phyloP scores from a whole-genome alignment of 2,888 invertebrate genomes.

The Thera britannica region DNA sequence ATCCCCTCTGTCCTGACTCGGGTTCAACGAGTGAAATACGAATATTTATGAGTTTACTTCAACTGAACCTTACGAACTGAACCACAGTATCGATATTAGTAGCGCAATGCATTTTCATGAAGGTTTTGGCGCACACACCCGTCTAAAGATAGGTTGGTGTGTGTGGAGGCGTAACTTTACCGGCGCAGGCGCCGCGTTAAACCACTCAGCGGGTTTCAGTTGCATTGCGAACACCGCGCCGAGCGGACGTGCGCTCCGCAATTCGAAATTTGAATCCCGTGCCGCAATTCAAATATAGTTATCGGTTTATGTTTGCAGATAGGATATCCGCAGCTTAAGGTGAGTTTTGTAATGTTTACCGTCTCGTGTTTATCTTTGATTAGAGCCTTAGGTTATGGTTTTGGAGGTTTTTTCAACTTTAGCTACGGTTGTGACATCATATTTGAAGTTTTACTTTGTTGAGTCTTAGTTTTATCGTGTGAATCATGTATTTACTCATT shows the following conservation, averaged over 20 bases:
- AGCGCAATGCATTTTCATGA: slow-evolving; percentile 72
- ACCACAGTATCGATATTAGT: slow-evolving; percentile 1
- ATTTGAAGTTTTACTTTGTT: slow-evolving; percentile 45
- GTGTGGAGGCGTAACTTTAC: slow-evolving; percentile 67
- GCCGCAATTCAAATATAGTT: slow-evolving; percentile 73
- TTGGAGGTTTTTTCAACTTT: slow-evolving; percentile 41
- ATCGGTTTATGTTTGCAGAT: slow-evolving; percentile 69
- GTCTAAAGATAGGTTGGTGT: slow-evolving; percentile 50
- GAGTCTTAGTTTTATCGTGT: slow-evolving; percentile 37
- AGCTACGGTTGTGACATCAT: slow-evolving; percentile 54
- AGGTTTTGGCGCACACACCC: slow-evolving; percentile 59
- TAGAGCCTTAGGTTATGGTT: slow-evolving; percentile 59
- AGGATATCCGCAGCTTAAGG: slow-evolving; percentile 71
- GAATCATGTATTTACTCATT: slow-evolving; percentile 46
- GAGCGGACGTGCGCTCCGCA: slow-evolving; percentile 54
- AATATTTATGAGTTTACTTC: slow-evolving; percentile 40
- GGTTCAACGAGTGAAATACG: slow-evolving; percentile 33
- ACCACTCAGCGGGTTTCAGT: slow-evolving; percentile 56
- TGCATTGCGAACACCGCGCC: slow-evolving; percentile 56
- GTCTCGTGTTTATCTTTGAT: slow-evolving; percentile 65
- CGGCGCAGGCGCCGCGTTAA: slow-evolving; percentile 72
- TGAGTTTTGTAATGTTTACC: slow-evolving; percentile 64
- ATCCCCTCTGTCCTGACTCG: slow-evolving; percentile 31
- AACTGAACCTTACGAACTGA: slow-evolving; percentile 26
- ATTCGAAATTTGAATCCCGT: slow-evolving; percentile 54